These are phyloP conservation scores for Drosophila stalkeri DNA, from an alignment of 2,888 invertebrate genomes.

Conservation along the genomic window DNA sequence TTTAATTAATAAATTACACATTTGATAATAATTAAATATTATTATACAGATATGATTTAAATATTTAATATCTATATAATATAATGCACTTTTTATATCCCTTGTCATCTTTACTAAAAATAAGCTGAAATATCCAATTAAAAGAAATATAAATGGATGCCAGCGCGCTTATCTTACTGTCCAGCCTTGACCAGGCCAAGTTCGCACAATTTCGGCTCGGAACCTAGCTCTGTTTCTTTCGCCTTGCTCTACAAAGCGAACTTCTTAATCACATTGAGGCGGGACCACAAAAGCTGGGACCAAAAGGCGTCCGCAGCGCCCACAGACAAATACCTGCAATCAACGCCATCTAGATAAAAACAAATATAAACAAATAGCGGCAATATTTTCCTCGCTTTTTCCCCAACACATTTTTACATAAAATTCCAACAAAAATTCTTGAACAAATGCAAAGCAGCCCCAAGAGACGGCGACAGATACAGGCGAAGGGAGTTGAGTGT, in stretches of 20 bases:
- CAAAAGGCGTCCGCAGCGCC: slow-evolving; percentile 36
- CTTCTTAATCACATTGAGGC: slow-evolving; percentile 57
- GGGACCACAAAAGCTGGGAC: slow-evolving; percentile 20
- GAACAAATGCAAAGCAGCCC: slow-evolving; percentile 47
- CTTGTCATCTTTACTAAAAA: not conserved
- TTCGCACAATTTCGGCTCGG: not conserved
- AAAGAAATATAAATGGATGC: slow-evolving; percentile 16
- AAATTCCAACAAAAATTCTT: slow-evolving; percentile 62
- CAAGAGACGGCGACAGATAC: slow-evolving; percentile 3
- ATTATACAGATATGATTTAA: no score
- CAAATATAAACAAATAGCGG: slow-evolving; percentile 78
- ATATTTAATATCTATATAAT: no score
- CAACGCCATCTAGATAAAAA: slow-evolving; percentile 78
- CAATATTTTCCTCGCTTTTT: slow-evolving; percentile 20
- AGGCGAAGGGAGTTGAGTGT: not conserved
- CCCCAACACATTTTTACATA: slow-evolving; percentile 67
- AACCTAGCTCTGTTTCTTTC: slow-evolving; percentile 4
- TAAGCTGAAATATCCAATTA: slow-evolving; percentile 19
- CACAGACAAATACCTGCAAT: slow-evolving; percentile 77
- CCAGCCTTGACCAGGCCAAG: slow-evolving; percentile 23
- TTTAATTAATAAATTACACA: no score
- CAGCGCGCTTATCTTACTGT: slow-evolving; percentile 35
- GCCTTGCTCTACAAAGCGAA: slow-evolving; percentile 20
- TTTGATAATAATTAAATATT: no score
- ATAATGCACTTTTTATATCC: no score